These are phyloP conservation scores for Rhorus exstirpatorius DNA, from an alignment of 2,888 invertebrate genomes.

Conservation along the genomic window DNA sequence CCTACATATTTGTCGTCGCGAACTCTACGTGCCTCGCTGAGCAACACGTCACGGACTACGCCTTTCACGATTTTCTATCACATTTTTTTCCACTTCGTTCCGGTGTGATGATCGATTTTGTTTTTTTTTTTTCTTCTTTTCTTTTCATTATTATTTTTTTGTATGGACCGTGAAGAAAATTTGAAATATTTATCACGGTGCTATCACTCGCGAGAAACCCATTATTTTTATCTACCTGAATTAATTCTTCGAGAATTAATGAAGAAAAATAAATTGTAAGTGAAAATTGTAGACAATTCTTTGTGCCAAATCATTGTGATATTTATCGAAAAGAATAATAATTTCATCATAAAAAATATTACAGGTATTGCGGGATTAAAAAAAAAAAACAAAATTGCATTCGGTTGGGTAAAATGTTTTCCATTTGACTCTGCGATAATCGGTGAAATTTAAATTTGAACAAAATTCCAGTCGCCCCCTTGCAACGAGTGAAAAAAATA, in stretches of 20 bases:
- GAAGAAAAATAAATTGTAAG: conserved; percentile 22
- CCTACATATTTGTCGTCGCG: not conserved
- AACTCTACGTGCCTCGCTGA: conserved; percentile 9
- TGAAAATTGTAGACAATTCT: no score
- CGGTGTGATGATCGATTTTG: conserved; percentile 27
- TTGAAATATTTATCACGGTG: conserved; percentile 13
- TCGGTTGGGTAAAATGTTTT: no score
- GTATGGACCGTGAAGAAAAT: conserved; percentile 9
- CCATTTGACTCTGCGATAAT: no score
- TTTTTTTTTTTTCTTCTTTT: not conserved
- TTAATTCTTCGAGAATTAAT: no score
- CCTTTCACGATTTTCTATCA: conserved; percentile 23
- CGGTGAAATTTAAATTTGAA: no score
- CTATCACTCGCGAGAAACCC: conserved; percentile 4
- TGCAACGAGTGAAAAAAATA: no score
- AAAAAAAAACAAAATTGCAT: no score
- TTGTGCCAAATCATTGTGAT: not conserved
- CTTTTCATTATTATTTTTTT: not conserved
- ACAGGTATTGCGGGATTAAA: no score
- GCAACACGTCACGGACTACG: conserved; percentile 36
- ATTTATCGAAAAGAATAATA: no score
- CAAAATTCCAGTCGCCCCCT: no score
- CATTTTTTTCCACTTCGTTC: conserved; percentile 29
- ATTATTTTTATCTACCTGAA: conserved; percentile 7
- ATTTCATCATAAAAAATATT: no score